Evolutionary conservation across 1,140 invertebrate species (phyloP).

Genomic region (Samia ricini): DNA sequence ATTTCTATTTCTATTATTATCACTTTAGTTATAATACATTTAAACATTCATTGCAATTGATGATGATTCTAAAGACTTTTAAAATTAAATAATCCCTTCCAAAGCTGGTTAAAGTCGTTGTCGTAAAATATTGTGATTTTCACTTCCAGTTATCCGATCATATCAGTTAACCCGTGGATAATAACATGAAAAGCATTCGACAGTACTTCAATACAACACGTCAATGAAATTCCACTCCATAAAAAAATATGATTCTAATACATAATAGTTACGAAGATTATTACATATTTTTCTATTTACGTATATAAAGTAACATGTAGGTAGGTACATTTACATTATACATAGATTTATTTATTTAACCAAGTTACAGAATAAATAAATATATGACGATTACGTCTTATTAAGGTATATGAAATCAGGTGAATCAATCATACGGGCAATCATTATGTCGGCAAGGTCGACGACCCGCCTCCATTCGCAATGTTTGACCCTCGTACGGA

Average conservation of each 20-base stretch:
- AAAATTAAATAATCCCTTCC: no score
- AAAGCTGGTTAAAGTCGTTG: no score
- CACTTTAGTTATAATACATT: no score
- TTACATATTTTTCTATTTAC: no score
- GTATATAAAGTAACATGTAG: no score
- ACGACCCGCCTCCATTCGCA: constrained; percentile 19
- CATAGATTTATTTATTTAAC: no score
- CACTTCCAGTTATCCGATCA: background rate
- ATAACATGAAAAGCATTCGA: background rate
- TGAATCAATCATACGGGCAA: constrained; percentile 12
- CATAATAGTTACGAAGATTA: background rate
- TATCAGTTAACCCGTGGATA: background rate
- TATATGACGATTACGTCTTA: background rate
- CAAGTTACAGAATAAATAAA: background rate
- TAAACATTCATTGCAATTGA: no score
- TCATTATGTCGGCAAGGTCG: constrained; percentile 14
- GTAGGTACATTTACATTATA: no score
- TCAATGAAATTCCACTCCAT: background rate
- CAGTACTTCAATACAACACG: background rate
- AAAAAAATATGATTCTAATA: background rate
- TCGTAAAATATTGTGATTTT: background rate
- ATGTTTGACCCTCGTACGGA: constrained; percentile 19
- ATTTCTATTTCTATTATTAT: background rate
- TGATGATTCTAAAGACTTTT: no score
- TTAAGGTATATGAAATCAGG: background rate